Base-by-base conservation (phyloP, 2,888 invertebrate genomes). In the Flexamia atlantica region DNA sequence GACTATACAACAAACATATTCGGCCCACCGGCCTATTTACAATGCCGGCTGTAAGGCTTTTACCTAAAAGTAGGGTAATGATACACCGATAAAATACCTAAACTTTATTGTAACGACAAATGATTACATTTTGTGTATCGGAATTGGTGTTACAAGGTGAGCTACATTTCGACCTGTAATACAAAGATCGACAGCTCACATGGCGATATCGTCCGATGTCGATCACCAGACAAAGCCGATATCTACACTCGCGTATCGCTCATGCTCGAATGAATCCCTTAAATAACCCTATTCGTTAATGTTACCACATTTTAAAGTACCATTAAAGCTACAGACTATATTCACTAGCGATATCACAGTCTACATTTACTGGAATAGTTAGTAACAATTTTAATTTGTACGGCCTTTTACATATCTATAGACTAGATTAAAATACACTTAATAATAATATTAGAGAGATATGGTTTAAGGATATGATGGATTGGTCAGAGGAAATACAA, bases 61-160 rank as follows among this genome's bases (percentile, higher is more conserved):
- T 23, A 23, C 53, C 53, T 76, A 50, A 17, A 76, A 50, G 50
- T 30, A n/a, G 76, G 76, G 10, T 30, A 76, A 76, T 76, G 50
- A 76, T 76, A 76, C 76, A 76, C 76, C 46, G 28, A 50, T 50
- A 28, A 23, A 28, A 46, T 76, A 76, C 50, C 76, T 76, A 76
- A 50, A 76, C 76, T 76, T 76, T 76, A 76, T 50, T 76, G n/a
- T 28, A 76, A 50, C 50, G 50, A 76, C 76, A 76, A 23, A 50
- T 76, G 25, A 76, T 46, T 76, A 76, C 76, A 76, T 50, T 23
- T 76, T 25, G 28, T 25, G 28, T 28, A 14, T 10, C 17, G 46
- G 46, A 10, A 50, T 76, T 50, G 50, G 76, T 76, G 76, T 76
- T 76, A 50, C 42, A 12, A 12, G 4, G 50, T 76, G 76, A 76